Percentiles rank a stretch among this genome's conserved stretches.
Evolutionary conservation across 37 sponge, comb jelly and placozoan species (phyloP).

Genomic region (Eunapius fragilis): DNA sequence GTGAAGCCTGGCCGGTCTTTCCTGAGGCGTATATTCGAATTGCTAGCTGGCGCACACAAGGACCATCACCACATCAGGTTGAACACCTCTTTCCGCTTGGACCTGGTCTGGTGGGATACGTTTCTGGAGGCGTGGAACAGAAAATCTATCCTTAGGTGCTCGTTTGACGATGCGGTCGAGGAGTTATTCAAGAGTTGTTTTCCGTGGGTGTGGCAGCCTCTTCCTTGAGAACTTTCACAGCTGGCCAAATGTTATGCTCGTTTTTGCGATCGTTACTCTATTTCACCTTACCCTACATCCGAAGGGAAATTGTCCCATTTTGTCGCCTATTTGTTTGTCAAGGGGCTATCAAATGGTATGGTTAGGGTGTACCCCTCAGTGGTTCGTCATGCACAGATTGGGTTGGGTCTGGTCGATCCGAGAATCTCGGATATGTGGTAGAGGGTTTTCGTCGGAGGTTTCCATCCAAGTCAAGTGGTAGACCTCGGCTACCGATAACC

Average conservation of each 20-base stretch:
- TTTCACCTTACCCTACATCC: neutral
- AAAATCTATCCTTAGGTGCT: neutral
- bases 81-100: slow-evolving; percentile 9
- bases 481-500: neutral
- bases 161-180: neutral
- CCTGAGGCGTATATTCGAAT: slow-evolving; percentile 21
- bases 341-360: slow-evolving; percentile 1
- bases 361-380: slow-evolving; percentile 21
- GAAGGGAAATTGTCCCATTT: neutral
- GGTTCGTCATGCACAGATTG: slow-evolving; percentile 27
- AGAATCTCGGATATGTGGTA: neutral
- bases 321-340: neutral
- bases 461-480: neutral
- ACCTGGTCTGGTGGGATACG: slow-evolving; percentile 31
- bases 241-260: neutral
- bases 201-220: slow-evolving; percentile 26
- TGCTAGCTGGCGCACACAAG: slow-evolving; percentile 19
- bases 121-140: slow-evolving; percentile 42
- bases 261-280: slow-evolving; percentile 13
- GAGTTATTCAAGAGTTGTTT: slow-evolving; percentile 26
- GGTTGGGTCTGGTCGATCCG: slow-evolving; percentile 25
- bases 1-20: slow-evolving; percentile 12
- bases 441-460: neutral
- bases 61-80: slow-evolving; percentile 27
- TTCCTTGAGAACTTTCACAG: slow-evolving; percentile 1